Percentiles rank a stretch among this genome's conserved stretches.
These are phyloP conservation scores for Semicossyphus pulcher DNA, from an alignment of 2,113 vertebrate genomes.

Conservation along the genomic window DNA sequence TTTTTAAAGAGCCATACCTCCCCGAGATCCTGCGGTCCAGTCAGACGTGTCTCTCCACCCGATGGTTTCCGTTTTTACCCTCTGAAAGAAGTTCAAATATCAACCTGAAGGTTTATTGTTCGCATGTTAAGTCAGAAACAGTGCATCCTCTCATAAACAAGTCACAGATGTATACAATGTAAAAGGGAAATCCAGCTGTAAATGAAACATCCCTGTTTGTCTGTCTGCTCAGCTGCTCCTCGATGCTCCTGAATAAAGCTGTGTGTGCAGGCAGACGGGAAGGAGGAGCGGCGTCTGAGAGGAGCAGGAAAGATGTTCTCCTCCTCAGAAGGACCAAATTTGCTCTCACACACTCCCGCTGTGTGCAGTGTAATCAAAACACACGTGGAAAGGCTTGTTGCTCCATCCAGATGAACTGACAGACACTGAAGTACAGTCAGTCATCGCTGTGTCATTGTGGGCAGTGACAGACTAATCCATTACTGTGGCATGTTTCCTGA, in stretches of 20 bases:
- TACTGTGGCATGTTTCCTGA: conserved; percentile 55
- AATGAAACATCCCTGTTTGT: conserved; percentile 31
- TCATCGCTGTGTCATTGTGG: conserved; percentile 30
- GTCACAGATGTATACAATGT: background rate
- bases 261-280: background rate
- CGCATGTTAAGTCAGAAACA: conserved; percentile 44
- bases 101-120: conserved; percentile 8
- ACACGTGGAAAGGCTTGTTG: background rate
- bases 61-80: background rate
- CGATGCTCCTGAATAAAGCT: background rate
- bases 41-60: background rate
- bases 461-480: conserved; percentile 23
- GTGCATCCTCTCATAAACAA: conserved; percentile 16
- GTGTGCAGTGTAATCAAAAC: background rate
- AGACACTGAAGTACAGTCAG: background rate
- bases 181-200: conserved; percentile 39
- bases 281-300: background rate
- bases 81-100: background rate
- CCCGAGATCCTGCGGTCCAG: background rate
- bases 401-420: background rate
- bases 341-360: background rate
- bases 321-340: background rate
- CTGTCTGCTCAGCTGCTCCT: conserved; percentile 11
- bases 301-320: conserved; percentile 15
- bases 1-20: conserved; percentile 21